Base-by-base conservation (phyloP, 2,113 vertebrate genomes). In the Perccottus glenii region DNA sequence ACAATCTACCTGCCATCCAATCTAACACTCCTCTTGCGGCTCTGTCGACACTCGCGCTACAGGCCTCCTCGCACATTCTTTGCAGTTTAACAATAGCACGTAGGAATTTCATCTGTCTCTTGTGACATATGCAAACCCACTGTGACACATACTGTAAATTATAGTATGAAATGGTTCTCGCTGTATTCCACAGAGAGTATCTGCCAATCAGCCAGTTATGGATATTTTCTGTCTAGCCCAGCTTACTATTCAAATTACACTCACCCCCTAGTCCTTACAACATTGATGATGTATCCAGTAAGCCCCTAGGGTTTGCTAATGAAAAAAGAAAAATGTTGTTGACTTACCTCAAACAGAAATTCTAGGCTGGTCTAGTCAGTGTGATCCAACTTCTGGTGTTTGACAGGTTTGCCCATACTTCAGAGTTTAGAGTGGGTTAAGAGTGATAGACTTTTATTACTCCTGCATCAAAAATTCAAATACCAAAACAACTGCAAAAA, bases 1-100 rank as follows among this genome's bases (percentile, higher is more conserved):
- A 65, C 78, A 75, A 77, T 81, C 75, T 82, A 60, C 67, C 79
- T 79, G 71, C 66, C 64, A 67, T 72, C 65, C 52, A 67, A 38
- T 74, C 62, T 61, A 60, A 61, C 69, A 69, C 44, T 70, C 60
- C 42, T 45, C 43, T 56, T 46, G 47, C 43, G 45, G 35, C 11
- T 70, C 65, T 53, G 27, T 14, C 60, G 70, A 19, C 16, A 42
- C 11, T 52, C 9, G 66, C 16, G 9, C 44, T 12, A 56, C 47
- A n/a, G 27, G 53, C 64, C 70, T 53, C 66, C 52, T 73, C 44
- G 42, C 67, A 65, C 57, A 27, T 44, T 75, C 49, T 16, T 5
- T 19, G 11, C 14, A 56, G 6, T 55, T 82, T 67, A 76, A 65
- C 67, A 64, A 14, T 9, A 38, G 46, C 19, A 15, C 53, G 38